Evolutionary conservation across 2,797 vertebrate species (phyloP).

Genomic region (Odontamblyopus rebecca): DNA sequence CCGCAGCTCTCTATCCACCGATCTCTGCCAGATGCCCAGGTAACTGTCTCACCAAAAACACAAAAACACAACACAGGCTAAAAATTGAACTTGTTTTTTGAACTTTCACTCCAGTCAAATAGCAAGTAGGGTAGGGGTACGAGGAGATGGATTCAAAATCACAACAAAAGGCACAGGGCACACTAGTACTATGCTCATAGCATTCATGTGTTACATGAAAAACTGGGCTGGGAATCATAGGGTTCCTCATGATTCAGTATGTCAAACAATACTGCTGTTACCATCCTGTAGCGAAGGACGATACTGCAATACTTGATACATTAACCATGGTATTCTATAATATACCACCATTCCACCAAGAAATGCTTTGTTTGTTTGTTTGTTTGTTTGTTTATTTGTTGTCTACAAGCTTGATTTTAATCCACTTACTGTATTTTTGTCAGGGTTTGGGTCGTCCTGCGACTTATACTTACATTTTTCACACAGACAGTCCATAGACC

Average conservation of each 20-base stretch:
- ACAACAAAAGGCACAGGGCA: background rate
- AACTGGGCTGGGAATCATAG: background rate
- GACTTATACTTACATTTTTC: too few relatives aligned
- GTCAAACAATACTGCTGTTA: background rate
- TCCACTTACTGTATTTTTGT: too few relatives aligned
- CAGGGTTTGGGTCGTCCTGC: too few relatives aligned
- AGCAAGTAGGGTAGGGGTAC: background rate
- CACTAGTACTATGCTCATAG: background rate
- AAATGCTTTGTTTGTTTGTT: too few relatives aligned
- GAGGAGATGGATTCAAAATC: background rate
- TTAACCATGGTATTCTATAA: too few relatives aligned
- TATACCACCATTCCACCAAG: too few relatives aligned
- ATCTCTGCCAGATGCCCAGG: slow-evolving; percentile 61
- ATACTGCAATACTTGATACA: too few relatives aligned
- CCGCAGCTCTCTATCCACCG: slow-evolving; percentile 61
- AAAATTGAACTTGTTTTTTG: slow-evolving; percentile 19
- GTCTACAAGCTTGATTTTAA: too few relatives aligned
- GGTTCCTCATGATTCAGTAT: background rate
- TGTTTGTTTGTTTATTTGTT: too few relatives aligned
- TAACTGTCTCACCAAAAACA: slow-evolving; percentile 55
- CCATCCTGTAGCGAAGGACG: too few relatives aligned
- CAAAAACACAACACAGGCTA: slow-evolving; percentile 48
- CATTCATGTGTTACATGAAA: background rate
- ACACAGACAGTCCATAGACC: too few relatives aligned
- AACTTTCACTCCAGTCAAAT: slow-evolving; percentile 15